Base-by-base conservation (phyloP, 2,797 vertebrate genomes). In the Halcyon chelicuti region DNA sequence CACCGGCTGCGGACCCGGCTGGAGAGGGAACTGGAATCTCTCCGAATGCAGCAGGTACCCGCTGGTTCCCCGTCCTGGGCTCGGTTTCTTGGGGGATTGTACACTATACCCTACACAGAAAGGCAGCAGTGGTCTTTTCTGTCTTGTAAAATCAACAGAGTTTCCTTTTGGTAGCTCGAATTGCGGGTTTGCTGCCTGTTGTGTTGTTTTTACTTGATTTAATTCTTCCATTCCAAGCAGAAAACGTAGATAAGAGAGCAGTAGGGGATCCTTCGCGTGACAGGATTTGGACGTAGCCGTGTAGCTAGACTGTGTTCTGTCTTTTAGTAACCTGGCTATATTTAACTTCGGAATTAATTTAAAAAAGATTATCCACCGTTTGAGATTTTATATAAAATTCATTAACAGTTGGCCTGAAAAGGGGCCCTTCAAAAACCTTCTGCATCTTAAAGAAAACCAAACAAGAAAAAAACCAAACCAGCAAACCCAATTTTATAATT, bases 1-100 rank as follows among this genome's bases (percentile, higher is more conserved):
- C 99, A 99, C 39, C 97, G 99, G 14, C 99, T 99, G 5, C 98
- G 99, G 25, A 99, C 99, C 0, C 98, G 99, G 54, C 98, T 99
- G 95, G 99, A 99, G 96, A 98, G 99, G 81, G 99, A 99, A 92
- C 98, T 99, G 96, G 99, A 99, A 93, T 98, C 99, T 1, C 99
- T 99, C 3, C 98, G 99, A 65, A 99, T 99, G 98, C 99, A 99
- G 94, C 99, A 99, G 99, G 99, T 99, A 98, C 62, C 73, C 3
- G 1, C 35, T 8, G n/a, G 8, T 40, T 4, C 42, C 62, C 31
- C 35, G 21, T 17, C 37, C 40, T 7, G 1, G 12, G 3, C 23
- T 4, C 10, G 19, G 4, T 4, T 42, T 39, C 65, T 22, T 17
- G 44, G 5, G 12, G 80, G n/a, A 12, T 17, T 73, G 31, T 21